phyloP scores from a whole-genome alignment of 2,888 invertebrate genomes.

The Hermaeophaga mercurialis region DNA sequence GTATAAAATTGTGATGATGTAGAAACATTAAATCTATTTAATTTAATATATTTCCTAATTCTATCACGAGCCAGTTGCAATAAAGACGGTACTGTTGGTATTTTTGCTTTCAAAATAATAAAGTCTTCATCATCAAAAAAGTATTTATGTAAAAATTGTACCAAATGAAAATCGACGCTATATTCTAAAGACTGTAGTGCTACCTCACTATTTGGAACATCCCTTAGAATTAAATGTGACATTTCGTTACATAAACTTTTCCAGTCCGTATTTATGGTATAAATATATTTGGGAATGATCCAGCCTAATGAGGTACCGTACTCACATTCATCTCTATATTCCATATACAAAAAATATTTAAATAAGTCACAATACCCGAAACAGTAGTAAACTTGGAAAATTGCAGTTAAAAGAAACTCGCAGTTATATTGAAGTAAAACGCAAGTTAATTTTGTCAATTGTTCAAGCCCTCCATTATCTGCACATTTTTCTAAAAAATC shows the following conservation, averaged over 20 bases:
- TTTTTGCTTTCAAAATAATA: neutral
- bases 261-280: neutral
- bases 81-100: conserved; percentile 13
- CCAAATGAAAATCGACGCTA: neutral
- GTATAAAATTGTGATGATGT: conserved; percentile 15
- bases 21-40: neutral
- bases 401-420: neutral
- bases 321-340: neutral
- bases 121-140: neutral
- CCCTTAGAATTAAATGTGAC: neutral
- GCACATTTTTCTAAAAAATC: neutral
- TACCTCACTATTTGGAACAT: neutral
- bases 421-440: conserved; percentile 10
- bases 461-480: neutral
- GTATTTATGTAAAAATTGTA: neutral
- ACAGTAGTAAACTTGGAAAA: conserved; percentile 6
- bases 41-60: conserved; percentile 8
- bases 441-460: conserved; percentile 12
- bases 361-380: conserved; percentile 21
- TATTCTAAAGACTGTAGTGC: conserved; percentile 8
- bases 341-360: conserved; percentile 13
- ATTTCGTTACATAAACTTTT: neutral
- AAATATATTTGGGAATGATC: conserved; percentile 8
- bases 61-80: conserved; percentile 14
- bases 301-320: neutral